Base-by-base conservation (phyloP, 2,113 vertebrate genomes). In the Syngnathus typhle region DNA sequence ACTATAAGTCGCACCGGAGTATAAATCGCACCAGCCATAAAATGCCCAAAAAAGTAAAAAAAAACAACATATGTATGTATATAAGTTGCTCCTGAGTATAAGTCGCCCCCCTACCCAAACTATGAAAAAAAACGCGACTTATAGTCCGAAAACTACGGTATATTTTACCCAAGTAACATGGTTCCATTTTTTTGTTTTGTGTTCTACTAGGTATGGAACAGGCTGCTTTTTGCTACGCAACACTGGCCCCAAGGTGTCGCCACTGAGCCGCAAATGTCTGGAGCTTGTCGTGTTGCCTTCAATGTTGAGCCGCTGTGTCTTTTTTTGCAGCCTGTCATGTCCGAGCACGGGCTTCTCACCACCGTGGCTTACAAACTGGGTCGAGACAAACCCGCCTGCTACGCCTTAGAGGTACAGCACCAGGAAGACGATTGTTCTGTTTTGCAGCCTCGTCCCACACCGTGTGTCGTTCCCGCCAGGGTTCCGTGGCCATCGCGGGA, bases 401-500 rank as follows among this genome's bases (percentile, higher is more conserved):
- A 99, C 16, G 96, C 96, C 0, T 74, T 99, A 51, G 97, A 99
- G 93, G 97, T 92, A 78, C 3, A 2, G 1, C 10, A 46, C n/a
- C 18, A 6, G 5, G 16, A 65, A 65, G 21, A 21, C 5, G 21
- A 7, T 19, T 52, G 7, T 18, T 27, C 9, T 52, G 21, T 7
- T 43, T 43, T 43, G 41, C 13, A 36, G 11, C n/a, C 36, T 15
- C 12, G 7, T 43, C 21, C 18, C 23, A 67, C 18, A 56, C 19
- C 12, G 18, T 32, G 15, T 32, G 27, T 32, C 27, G 27, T 56
- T 41, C 1, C 19, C 10, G 0, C 46, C 80, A 99, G 97, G 97
- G 97, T 58, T 99, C 96, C 2, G 97, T 99, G 70, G 97, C 97
- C 73, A 99, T 99, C 51, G 95, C 94, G 12, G 97, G 97, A 74